Evolutionary conservation across 2,888 invertebrate species (phyloP).

Genomic region (Stramonita haemastoma): DNA sequence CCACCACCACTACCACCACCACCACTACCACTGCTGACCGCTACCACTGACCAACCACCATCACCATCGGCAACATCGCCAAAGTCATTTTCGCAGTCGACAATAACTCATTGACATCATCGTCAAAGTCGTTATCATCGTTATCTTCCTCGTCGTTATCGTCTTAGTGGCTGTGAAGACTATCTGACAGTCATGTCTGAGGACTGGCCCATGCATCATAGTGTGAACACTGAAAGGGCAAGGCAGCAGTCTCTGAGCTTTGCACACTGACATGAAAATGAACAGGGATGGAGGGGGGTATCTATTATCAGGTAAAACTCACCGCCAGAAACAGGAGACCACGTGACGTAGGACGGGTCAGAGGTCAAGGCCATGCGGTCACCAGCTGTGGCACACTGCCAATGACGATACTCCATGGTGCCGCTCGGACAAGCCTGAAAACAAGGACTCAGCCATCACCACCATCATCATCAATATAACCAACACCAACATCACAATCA

Average conservation of each 20-base stretch:
- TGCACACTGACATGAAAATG: too few relatives aligned
- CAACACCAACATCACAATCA: not conserved
- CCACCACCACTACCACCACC: not conserved
- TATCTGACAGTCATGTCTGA: too few relatives aligned
- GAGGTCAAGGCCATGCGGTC: not conserved
- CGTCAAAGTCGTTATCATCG: too few relatives aligned
- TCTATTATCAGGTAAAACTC: too few relatives aligned
- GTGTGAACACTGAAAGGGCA: too few relatives aligned
- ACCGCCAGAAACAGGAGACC: not conserved
- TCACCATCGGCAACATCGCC: not conserved
- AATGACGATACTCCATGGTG: conserved; percentile 8
- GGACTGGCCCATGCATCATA: too few relatives aligned
- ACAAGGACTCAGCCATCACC: not conserved
- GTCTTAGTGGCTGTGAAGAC: too few relatives aligned
- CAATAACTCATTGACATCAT: too few relatives aligned
- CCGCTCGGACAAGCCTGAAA: not conserved
- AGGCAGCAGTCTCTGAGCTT: too few relatives aligned
- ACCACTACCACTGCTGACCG: not conserved
- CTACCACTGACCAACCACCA: not conserved
- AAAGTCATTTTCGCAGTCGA: not conserved
- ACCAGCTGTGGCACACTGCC: conserved; percentile 14
- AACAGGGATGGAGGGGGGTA: too few relatives aligned
- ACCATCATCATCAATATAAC: not conserved
- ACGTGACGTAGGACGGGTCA: not conserved
- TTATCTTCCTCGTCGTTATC: too few relatives aligned